Conservation (phyloP, 2,113 vertebrate species). For the Hiodon tergisus region DNA sequence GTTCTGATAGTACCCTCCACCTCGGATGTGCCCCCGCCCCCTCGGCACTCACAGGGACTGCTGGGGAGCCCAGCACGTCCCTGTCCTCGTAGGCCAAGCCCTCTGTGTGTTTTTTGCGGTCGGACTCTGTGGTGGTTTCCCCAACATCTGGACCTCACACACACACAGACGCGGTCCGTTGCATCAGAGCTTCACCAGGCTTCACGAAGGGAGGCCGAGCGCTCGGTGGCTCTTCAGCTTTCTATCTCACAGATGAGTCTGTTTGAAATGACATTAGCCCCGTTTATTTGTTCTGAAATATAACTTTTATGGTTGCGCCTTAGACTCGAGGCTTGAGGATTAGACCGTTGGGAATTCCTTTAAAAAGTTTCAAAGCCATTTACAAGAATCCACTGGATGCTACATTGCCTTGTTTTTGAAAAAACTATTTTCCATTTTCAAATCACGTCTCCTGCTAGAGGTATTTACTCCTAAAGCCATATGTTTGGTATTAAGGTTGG, state of each 20-base stretch:
- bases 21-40: background rate
- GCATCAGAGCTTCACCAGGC: background rate
- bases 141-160: conserved; percentile 31
- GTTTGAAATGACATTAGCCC: too few relatives aligned
- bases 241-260: background rate
- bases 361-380: background rate
- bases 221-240: background rate
- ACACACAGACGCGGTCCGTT: background rate
- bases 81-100: conserved; percentile 21
- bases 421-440: conserved; percentile 35
- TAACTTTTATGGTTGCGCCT: background rate
- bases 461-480: conserved; percentile 26
- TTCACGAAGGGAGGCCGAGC: background rate
- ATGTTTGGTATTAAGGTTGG: conserved; percentile 35
- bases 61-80: background rate
- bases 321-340: background rate
- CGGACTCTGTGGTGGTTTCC: conserved; percentile 9
- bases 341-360: background rate
- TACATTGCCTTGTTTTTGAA: background rate
- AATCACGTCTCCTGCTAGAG: conserved; percentile 37
- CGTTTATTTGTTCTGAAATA: background rate
- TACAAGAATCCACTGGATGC: background rate
- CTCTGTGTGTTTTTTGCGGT: conserved; percentile 9
- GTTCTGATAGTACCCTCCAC: too few relatives aligned
- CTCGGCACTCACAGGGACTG: background rate